Percentiles rank a stretch among this genome's conserved stretches.
These are phyloP conservation scores for Crotalus horridus DNA, from an alignment of 2,113 vertebrate species.

Conservation along the genomic window DNA sequence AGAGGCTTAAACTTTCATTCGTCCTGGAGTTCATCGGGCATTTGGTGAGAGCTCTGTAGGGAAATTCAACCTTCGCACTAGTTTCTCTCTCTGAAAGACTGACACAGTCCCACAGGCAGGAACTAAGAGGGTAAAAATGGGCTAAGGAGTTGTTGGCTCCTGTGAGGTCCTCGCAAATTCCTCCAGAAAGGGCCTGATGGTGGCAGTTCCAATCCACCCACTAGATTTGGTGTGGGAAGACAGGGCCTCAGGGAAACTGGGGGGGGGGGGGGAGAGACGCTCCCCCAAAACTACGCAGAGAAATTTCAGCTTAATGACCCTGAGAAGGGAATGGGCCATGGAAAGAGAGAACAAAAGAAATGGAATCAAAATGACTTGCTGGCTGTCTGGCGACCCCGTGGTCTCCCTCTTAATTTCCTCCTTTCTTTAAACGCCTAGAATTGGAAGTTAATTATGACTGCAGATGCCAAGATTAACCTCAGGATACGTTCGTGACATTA, in stretches of 20 bases:
- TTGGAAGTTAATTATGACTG: not conserved
- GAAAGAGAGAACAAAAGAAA: not conserved
- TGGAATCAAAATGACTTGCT: not conserved
- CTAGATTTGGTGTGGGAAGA: not conserved
- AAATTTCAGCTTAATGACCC: not conserved
- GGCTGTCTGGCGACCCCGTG: not conserved
- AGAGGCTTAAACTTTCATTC: not conserved
- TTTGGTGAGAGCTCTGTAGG: not conserved
- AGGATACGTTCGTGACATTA: not conserved
- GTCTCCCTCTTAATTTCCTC: not conserved
- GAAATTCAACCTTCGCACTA: not conserved
- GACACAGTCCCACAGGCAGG: not conserved
- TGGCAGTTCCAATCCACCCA: no score
- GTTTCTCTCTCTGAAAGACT: not conserved
- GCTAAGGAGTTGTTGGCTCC: not conserved
- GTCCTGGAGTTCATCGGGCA: not conserved
- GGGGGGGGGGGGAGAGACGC: not conserved
- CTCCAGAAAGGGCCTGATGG: not conserved
- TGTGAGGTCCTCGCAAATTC: not conserved
- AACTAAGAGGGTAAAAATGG: not conserved
- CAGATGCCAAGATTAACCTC: not conserved
- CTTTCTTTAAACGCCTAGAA: not conserved
- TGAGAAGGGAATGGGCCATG: not conserved
- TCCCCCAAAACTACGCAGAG: not conserved
- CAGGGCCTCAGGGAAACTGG: not conserved